A percentile compares a stretch with the other conserved stretches of the same genome.
Conservation (phyloP, 2,888 invertebrate genomes). For the Diarsia dahlii region DNA sequence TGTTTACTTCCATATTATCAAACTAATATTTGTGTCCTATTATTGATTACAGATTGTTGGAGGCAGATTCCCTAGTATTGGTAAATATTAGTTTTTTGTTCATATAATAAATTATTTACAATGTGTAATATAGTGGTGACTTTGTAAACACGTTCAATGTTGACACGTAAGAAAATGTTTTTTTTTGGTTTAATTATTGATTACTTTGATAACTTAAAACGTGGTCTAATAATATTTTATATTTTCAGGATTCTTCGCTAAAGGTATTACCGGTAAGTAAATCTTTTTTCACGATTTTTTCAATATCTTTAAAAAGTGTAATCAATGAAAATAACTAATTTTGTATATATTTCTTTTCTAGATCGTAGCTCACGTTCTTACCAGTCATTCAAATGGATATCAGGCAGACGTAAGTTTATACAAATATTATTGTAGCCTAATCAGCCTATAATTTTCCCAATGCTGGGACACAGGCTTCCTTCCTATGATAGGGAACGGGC, state of each 20-base stretch:
- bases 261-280: conserved; percentile 13
- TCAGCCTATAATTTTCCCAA: no score
- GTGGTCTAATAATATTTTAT: neutral
- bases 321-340: neutral
- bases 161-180: no score
- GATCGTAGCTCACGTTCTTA: neutral
- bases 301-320: rapidly evolving
- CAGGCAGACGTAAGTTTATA: conserved; percentile 13
- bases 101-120: neutral
- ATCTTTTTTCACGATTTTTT: neutral
- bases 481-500: no score
- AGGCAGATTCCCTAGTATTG: neutral
- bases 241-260: conserved; percentile 24
- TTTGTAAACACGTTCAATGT: no score
- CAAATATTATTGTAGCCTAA: no score
- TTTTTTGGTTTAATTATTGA: no score
- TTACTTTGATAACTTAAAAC: neutral
- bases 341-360: neutral
- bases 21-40: no score
- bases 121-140: no score
- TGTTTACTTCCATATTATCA: no score
- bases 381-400: conserved; percentile 12
- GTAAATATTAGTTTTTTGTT: conserved; percentile 5
- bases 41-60: neutral
- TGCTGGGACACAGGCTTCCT: no score